Evolutionary conservation across 2,113 vertebrate genomes (phyloP).

Genomic region (Camelus bactrianus): DNA sequence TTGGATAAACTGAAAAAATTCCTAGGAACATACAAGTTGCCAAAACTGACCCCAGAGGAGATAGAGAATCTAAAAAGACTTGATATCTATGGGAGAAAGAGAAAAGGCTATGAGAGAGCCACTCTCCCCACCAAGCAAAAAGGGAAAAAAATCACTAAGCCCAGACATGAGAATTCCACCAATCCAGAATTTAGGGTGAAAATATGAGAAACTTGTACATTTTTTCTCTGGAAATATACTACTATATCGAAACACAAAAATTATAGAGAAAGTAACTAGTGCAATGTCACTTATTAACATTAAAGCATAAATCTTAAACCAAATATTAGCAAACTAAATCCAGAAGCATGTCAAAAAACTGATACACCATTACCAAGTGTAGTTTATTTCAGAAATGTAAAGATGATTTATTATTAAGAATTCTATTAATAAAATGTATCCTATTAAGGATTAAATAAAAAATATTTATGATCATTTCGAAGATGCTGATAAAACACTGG

Average conservation of each 20-base stretch:
- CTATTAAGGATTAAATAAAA: not conserved
- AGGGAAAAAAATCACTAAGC: not conserved
- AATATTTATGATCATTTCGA: not conserved
- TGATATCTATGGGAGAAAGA: not conserved
- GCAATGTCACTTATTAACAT: not conserved
- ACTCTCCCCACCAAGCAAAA: not conserved
- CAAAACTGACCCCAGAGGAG: not conserved
- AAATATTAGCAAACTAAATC: not conserved
- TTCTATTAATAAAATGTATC: not conserved
- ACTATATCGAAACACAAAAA: not conserved
- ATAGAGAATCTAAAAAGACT: not conserved
- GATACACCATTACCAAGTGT: not conserved
- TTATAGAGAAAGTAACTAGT: not conserved
- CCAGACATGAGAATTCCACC: not conserved
- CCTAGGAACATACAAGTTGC: constrained; percentile 14
- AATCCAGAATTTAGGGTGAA: not conserved
- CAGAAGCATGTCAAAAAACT: not conserved
- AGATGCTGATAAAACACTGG: not conserved
- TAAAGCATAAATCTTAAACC: not conserved
- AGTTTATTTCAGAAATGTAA: not conserved
- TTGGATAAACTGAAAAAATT: not conserved
- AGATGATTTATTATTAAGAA: not conserved
- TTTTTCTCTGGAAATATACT: not conserved
- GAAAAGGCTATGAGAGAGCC: not conserved
- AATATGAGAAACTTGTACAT: not conserved